These are phyloP conservation scores for Orthosia cruda DNA, from an alignment of 2,888 invertebrate species.

Conservation along the genomic window DNA sequence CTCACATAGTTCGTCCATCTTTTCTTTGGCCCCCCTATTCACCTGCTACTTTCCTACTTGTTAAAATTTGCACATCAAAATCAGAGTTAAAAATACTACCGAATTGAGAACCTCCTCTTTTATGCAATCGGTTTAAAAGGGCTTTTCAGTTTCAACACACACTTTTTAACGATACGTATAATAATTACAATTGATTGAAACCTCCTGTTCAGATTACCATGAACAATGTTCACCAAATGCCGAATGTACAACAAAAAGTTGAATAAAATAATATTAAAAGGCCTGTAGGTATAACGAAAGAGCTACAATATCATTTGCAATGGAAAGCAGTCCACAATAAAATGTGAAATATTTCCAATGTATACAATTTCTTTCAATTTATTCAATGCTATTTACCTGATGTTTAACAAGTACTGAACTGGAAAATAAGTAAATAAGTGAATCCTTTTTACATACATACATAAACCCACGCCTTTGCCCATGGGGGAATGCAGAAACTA, in stretches of 20 bases:
- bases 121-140: background rate
- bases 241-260: constrained; percentile 2
- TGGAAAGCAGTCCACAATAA: constrained; percentile 21
- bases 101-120: no score
- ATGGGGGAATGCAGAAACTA: no score
- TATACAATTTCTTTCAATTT: constrained; percentile 23
- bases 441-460: no score
- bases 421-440: no score
- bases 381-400: constrained; percentile 9
- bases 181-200: constrained; percentile 18
- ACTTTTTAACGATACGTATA: background rate
- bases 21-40: no score
- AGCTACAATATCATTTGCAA: constrained; percentile 26
- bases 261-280: constrained; percentile 19
- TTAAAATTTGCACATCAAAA: no score
- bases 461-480: no score
- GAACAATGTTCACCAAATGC: constrained; percentile 19
- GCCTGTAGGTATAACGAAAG: background rate
- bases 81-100: no score
- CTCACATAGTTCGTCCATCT: no score
- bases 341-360: constrained; percentile 23
- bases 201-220: background rate
- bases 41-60: no score
- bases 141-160: background rate
- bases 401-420: background rate